Conservation (phyloP, 2,113 vertebrate genomes). For the Felis catus region F.catus_Fca126_mat1.0 CM031414.1:85494001-85494500, state of each 20-base stretch:
- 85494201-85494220: not conserved
- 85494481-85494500: not conserved
- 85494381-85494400: not conserved
- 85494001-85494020: constrained; percentile 12
- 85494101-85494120: constrained; percentile 47
- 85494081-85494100: constrained; percentile 47
- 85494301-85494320: not conserved
- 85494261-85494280: not conserved
- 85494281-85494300: not conserved
- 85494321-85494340: not conserved
- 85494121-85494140: constrained; percentile 48
- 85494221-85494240: constrained; percentile 32
- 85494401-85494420: not conserved
- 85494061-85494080: constrained; percentile 26
- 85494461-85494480: not conserved
- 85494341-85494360: not conserved
- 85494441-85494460: not conserved
- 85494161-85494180: constrained; percentile 47
- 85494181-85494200: constrained; percentile 28
- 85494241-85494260: not conserved
- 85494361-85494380: not conserved
- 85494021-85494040: constrained; percentile 49
- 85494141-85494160: constrained; percentile 48
- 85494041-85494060: not conserved
- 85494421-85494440: constrained; percentile 3